phyloP scores from a whole-genome alignment of 2,888 invertebrate species.

The Drosophila ezoana region DNA sequence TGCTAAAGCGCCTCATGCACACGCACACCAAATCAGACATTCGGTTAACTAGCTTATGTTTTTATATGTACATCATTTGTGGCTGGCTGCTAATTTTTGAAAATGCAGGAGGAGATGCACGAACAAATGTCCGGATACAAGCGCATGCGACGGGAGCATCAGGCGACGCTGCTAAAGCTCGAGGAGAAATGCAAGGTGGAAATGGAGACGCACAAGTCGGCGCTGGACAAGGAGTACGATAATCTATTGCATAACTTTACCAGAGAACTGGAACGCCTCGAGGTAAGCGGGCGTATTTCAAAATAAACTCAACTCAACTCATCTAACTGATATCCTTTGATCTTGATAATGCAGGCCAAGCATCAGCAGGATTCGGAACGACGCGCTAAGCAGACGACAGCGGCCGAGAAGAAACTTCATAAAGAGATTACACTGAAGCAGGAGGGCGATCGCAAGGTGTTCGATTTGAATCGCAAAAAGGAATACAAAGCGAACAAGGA shows the following conservation, averaged over 20 bases:
- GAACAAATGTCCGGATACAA: conserved; percentile 99
- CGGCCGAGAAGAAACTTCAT: conserved; percentile 95
- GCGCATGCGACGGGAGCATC: conserved; percentile 98
- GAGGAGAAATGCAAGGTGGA: conserved; percentile 98
- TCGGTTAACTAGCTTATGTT: conserved; percentile 45
- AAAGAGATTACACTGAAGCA: conserved; percentile 96
- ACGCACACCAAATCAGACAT: conserved; percentile 8
- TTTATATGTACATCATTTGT: conserved; percentile 47
- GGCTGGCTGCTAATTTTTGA: conserved; percentile 24
- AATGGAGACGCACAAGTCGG: conserved; percentile 97
- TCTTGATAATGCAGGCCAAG: conserved; percentile 86
- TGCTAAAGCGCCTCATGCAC: conserved; percentile 13
- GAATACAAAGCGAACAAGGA: conserved; percentile 99
- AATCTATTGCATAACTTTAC: conserved; percentile 95
- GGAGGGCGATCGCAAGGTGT: conserved; percentile 96
- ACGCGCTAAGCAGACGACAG: conserved; percentile 93
- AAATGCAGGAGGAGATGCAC: conserved; percentile 94
- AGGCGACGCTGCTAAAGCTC: conserved; percentile 95
- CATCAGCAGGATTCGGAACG: conserved; percentile 92
- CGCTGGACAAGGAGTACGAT: conserved; percentile 98
- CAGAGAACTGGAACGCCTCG: conserved; percentile 95
- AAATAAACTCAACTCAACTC: not conserved
- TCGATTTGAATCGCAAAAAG: conserved; percentile 96
- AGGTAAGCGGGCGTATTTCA: conserved; percentile 84
- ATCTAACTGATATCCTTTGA: not conserved